Base-by-base conservation (phyloP, 2,797 vertebrate species). In the Typhlichthys subterraneus region DNA sequence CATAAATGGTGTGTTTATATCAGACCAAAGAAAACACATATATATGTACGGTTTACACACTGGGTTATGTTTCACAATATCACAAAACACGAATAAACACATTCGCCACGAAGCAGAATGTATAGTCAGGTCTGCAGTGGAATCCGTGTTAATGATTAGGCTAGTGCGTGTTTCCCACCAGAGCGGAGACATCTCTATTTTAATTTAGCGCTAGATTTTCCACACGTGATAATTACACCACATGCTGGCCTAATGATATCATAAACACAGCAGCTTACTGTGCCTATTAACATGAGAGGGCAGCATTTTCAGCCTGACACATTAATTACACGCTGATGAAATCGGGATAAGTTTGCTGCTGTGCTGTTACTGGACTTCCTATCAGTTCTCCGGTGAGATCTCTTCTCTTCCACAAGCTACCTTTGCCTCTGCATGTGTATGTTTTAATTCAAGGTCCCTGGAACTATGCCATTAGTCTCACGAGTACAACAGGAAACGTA, bases 291-390 rank as follows among this genome's bases (percentile, higher is more conserved):
- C 73, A 77, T 11, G n/a, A 53, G 61, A 67, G 52, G 52, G 69
- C 73, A 68, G 72, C 54, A 55, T 80, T 76, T 78, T 71, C 69
- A 76, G 72, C 53, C 61, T 49, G 69, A 78, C 79, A 83, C 82
- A 85, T 90, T 88, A 88, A 87, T 90, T 89, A 81, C 79, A 83
- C 73, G 64, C 69, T 83, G 77, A 77, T 79, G 72, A 70, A 78
- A 83, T 73, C 50, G 79, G 77, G 80, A 79, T 84, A 64, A 65
- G 56, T 70, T 38, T 61, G 48, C 67, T 84, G 68, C 81, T 74
- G 76, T 76, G 73, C 53, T 75, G 73, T 68, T 77, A 62, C 76
- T 75, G 76, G 72, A 69, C 61, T 77, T 71, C 70, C 76, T 82
- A 83, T 89, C 77, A 84, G 67, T 73, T 72, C 70, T 46, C 23